Conservation (phyloP, 2,797 vertebrate species). For the Taeniopygia guttata region DNA sequence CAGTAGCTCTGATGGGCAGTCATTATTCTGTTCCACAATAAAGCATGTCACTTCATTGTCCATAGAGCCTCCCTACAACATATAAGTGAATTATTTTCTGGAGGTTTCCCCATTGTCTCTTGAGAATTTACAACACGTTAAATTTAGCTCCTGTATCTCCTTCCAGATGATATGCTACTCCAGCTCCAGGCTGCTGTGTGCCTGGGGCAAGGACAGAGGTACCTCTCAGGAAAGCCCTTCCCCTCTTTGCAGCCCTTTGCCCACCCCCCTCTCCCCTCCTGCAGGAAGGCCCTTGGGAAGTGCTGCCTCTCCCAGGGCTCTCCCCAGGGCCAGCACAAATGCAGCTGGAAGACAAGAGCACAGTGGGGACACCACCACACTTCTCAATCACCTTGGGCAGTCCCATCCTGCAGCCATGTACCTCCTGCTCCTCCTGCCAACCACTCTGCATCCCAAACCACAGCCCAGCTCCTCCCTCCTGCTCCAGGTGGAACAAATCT, state of each 20-base stretch:
- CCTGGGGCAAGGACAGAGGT: background rate
- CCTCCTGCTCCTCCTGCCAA: background rate
- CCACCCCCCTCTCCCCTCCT: fast-evolving
- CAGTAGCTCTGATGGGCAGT: background rate
- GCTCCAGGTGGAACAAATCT: background rate
- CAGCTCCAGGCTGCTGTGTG: background rate
- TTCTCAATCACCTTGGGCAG: background rate
- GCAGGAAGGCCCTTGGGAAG: background rate
- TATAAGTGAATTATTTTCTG: background rate
- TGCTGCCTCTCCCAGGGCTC: fast-evolving
- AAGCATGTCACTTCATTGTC: background rate
- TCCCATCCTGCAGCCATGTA: background rate
- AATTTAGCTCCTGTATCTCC: background rate
- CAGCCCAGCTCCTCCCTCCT: background rate
- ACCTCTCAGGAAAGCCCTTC: background rate
- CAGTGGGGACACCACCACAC: fast-evolving
- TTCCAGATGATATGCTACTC: background rate
- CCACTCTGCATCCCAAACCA: background rate
- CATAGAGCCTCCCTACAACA: background rate
- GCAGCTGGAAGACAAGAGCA: fast-evolving
- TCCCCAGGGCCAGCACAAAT: background rate
- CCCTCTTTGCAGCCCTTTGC: background rate
- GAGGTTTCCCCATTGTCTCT: background rate
- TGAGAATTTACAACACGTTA: background rate
- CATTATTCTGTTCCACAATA: background rate